Percentiles rank a stretch among this genome's conserved stretches.
These are phyloP conservation scores for Upupa epops DNA, from an alignment of 2,113 vertebrate species.

Conservation along the genomic window DNA sequence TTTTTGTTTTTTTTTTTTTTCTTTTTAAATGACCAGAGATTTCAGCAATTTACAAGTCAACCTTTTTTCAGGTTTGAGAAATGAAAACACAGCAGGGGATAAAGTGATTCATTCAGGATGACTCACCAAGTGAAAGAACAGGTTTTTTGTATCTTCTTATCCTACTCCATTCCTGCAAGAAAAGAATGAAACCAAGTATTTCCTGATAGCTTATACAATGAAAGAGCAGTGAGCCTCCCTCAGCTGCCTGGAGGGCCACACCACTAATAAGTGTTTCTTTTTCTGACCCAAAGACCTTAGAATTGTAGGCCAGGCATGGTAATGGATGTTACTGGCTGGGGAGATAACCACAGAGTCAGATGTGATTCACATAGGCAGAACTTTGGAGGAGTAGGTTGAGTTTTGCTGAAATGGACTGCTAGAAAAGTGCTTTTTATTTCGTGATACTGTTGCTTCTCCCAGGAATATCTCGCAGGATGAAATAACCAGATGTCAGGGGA, in stretches of 20 bases:
- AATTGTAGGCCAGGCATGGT: rapidly evolving
- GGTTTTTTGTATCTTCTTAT: neutral
- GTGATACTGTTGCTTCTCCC: neutral
- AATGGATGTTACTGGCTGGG: neutral
- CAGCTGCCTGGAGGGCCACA: rapidly evolving
- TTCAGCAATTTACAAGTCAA: neutral
- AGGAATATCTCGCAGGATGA: neutral
- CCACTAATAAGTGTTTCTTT: rapidly evolving
- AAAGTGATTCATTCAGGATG: neutral
- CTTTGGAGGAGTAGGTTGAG: neutral
- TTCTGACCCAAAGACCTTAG: neutral
- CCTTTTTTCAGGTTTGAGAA: neutral
- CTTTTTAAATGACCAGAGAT: neutral
- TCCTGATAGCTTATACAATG: neutral
- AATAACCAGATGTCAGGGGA: neutral
- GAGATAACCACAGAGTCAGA: rapidly evolving
- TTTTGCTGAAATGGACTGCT: neutral
- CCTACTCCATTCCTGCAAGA: neutral
- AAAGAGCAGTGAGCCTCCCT: neutral
- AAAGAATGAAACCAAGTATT: neutral
- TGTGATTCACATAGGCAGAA: neutral
- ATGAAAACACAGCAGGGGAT: neutral
- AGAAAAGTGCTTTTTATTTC: neutral
- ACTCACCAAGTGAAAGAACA: neutral
- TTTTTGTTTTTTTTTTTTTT: neutral